Evolutionary conservation across 2,797 vertebrate genomes (phyloP), one percentile per base, ranked within the genome.

Genomic region (Phoxinus dragarum): DNA sequence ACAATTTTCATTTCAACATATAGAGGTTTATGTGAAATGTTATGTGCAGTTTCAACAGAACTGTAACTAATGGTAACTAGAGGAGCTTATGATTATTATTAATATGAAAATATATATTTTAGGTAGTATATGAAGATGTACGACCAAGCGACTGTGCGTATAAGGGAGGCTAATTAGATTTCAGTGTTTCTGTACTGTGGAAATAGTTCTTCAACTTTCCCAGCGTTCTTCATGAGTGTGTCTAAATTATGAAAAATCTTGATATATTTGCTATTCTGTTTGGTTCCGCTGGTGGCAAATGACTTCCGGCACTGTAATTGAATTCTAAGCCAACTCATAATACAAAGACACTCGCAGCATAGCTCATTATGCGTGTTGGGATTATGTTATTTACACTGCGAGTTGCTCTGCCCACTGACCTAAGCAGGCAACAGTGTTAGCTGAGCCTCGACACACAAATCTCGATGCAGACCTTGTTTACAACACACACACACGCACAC

Each of bases 381-480:
- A 52, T 69, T 52, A 68, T 54, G 31, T 69, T 47, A 38, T 66
- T 75, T 66, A 66, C 31, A 49, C 52, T 73, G 38, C 4, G 42
- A 44, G 31, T 66, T n/a, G 23, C 17, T 64, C 27, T 73, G 27
- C 17, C 47, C 44, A 27, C 42, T 76, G 73, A 68, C 61, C 73
- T 76, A 71, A 69, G 14, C 19, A 38, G 81, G 19, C 4, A 56
- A 34, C 66, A 54, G 14, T 71, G 21, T 69, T 52, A 31, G 21
- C n/a, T n/a, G 27, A 78, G 49, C 52, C 66, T 69, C 8, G 38
- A 27, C 66, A 67, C 73, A 68, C 59, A 81, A 17, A 69, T 81
- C 79, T 67, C 52, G 8, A 54, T 6, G 42, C 69, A 36, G 47
- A 76, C 71, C 59, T 83, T 80, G 84, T 79, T 79, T 71, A 79